Evolutionary conservation across 1,140 invertebrate genomes (phyloP).

Genomic region (Drosophila triauraria): DNA sequence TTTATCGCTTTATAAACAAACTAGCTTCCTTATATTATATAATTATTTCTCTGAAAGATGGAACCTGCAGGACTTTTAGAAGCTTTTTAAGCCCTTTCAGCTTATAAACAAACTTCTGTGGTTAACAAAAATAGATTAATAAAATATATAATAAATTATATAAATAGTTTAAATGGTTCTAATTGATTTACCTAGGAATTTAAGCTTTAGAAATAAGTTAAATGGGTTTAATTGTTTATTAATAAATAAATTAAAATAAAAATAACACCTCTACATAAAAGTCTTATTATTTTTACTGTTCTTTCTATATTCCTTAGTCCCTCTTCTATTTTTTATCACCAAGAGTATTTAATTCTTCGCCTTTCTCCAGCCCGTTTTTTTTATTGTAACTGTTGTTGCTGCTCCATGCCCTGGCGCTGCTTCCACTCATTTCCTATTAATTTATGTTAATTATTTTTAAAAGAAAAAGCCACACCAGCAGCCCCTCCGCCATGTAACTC

Average conservation of each 20-base stretch:
- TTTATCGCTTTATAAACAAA: no score
- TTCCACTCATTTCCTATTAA: slow-evolving; percentile 80
- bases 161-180: no score
- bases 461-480: slow-evolving; percentile 73
- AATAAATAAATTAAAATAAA: background rate
- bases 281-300: background rate
- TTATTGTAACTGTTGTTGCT: slow-evolving; percentile 59
- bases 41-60: no score
- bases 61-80: no score
- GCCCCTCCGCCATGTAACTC: slow-evolving; percentile 5
- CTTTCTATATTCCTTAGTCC: background rate
- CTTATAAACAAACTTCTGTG: no score
- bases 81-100: no score
- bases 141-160: no score
- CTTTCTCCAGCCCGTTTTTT: background rate
- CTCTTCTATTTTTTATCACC: no score
- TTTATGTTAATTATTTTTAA: slow-evolving; percentile 82
- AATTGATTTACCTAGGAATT: no score
- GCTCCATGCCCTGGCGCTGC: slow-evolving; percentile 44
- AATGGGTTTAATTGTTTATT: background rate
- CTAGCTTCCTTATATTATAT: no score
- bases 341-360: slow-evolving; percentile 9
- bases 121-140: no score
- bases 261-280: background rate
- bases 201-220: background rate